Base-by-base conservation (phyloP, 2,888 invertebrate genomes). In the Ptychoptera albimana region DNA sequence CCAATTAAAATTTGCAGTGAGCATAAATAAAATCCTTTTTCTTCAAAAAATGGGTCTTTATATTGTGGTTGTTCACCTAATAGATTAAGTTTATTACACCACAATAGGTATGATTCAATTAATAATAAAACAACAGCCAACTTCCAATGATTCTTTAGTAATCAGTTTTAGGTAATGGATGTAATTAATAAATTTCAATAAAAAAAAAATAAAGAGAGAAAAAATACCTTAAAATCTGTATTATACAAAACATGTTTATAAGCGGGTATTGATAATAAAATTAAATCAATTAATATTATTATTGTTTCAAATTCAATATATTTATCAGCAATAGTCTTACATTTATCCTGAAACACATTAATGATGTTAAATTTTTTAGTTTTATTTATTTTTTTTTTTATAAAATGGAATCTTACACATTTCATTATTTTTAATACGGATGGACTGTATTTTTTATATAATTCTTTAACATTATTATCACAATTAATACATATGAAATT, bases 281-380 rank as follows among this genome's bases (percentile, higher is more conserved):
- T 73, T 23, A 88, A 68, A 63, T 93, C 92, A 48, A 93, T 81
- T 55, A 87, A 73, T 0, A 89, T 79, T 50, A 92, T 82, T 1
- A 86, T 81, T n/a, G 79, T 74, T 57, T 93, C 93, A 61, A 84
- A 89, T 64, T 93, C 92, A 47, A 92, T 79, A 58, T 92, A 93
- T 60, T 88, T 88, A 61, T 93, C 93, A 1, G 86, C 85, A 11
- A 80, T 62, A 38, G 74, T 68, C 40, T 76, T 75, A 58, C 93
- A 93, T 49, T 71, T 70, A 9, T 72, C 74, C 92, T 92, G 54
- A n/a, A n/a, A n/a, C n/a, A n/a, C n/a, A n/a, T n/a, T 58, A 66
- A 68, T 15, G 13, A 15, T 9, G 5, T 15, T 34, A 31, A 30
- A 36, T 37, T 12, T 14, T 30, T 42, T 9, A 12, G 6, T 36